Percentiles rank a stretch among this genome's conserved stretches.
Conservation (phyloP, 2,113 vertebrate genomes). For the Gnathonemus longibarbis region DNA sequence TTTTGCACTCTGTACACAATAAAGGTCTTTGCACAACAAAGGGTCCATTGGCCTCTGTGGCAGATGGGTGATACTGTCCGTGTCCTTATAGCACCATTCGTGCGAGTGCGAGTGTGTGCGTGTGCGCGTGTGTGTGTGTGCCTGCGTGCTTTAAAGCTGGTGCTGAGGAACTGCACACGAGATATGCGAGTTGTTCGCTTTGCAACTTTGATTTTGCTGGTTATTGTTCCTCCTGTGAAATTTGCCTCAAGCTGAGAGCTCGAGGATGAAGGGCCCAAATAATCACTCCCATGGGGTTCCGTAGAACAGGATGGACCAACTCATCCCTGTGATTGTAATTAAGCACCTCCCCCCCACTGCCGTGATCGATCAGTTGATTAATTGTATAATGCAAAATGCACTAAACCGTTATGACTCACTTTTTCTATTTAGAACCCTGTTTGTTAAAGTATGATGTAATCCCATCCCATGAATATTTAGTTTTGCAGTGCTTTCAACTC, state of each 20-base stretch:
- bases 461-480: not conserved
- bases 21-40: not conserved
- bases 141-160: not conserved
- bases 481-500: not conserved
- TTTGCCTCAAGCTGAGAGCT: not conserved
- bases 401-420: not conserved
- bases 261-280: not conserved
- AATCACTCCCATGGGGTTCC: not conserved
- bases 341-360: not conserved
- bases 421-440: not conserved
- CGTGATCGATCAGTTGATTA: not conserved
- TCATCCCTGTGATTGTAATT: not conserved
- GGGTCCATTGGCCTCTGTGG: not conserved
- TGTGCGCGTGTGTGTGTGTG: too few species aligned
- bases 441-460: not conserved
- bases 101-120: accelerated
- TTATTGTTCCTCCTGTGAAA: not conserved
- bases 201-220: not conserved
- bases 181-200: not conserved
- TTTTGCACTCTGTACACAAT: not conserved
- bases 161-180: not conserved
- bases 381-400: not conserved
- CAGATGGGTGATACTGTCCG: not conserved
- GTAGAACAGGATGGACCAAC: not conserved
- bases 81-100: not conserved